A percentile compares a stretch with the other conserved stretches of the same genome.
Conservation (phyloP, 2,113 vertebrate species). For the Lepisosteus osseus region DNA sequence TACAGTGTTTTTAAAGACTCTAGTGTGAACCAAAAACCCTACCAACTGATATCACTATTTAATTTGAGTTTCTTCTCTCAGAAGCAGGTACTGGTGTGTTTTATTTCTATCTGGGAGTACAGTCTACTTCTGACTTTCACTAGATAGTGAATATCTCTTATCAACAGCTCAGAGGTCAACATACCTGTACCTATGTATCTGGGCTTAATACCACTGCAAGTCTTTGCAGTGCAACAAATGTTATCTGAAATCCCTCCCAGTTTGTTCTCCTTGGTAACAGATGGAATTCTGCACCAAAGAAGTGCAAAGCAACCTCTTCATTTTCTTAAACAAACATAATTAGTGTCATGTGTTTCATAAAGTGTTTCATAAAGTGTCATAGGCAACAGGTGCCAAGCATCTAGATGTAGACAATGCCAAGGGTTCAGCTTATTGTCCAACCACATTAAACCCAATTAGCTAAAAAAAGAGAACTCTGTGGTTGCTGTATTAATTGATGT, state of each 20-base stretch:
- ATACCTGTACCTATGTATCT: neutral
- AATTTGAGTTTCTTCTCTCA: no score
- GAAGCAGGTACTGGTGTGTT: no score
- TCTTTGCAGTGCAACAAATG: neutral
- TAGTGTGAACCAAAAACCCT: neutral
- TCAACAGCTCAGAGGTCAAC: neutral
- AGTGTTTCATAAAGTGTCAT: neutral
- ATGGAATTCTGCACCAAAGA: slow-evolving; percentile 9
- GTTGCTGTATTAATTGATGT: slow-evolving; percentile 4
- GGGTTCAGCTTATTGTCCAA: slow-evolving; percentile 13
- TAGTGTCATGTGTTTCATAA: slow-evolving; percentile 4
- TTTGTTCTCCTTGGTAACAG: slow-evolving; percentile 8
- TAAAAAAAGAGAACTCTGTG: neutral
- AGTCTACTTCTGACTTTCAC: no score
- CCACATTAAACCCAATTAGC: slow-evolving; percentile 11
- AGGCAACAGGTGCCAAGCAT: slow-evolving; percentile 21
- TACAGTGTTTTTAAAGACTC: neutral
- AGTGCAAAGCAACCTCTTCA: neutral
- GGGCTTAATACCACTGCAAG: neutral
- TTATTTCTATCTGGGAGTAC: no score
- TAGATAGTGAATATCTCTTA: no score
- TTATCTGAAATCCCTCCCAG: slow-evolving; percentile 2
- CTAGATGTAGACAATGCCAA: neutral
- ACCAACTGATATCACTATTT: no score
- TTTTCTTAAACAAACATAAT: slow-evolving; percentile 14